Evolutionary conservation across 2,113 vertebrate species (phyloP).

Genomic region (Pagrus major): DNA sequence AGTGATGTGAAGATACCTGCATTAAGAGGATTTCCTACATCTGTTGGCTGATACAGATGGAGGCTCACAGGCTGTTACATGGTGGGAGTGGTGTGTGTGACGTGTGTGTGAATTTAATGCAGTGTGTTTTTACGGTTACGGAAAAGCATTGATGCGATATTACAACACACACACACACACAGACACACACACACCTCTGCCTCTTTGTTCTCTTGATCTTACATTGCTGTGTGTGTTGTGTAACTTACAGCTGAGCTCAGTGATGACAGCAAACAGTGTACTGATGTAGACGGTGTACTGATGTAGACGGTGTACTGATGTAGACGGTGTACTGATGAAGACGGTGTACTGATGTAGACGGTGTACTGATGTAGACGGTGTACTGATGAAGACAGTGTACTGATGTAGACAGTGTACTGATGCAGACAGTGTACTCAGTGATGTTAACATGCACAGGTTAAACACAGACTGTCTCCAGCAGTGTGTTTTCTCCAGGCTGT

Average conservation of each 20-base stretch:
- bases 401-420: too few relatives aligned
- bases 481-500: neutral
- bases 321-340: too few relatives aligned
- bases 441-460: conserved; percentile 29
- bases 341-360: too few relatives aligned
- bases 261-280: neutral
- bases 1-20: neutral
- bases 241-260: conserved; percentile 1
- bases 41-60: neutral
- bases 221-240: neutral
- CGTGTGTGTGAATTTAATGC: neutral
- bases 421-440: neutral
- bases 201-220: conserved; percentile 6
- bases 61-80: neutral
- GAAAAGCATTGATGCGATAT: neutral
- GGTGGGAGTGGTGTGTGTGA: neutral
- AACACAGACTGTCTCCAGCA: neutral
- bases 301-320: too few relatives aligned
- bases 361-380: too few relatives aligned
- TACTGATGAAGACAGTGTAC: too few relatives aligned
- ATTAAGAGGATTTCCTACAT: neutral
- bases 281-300: too few relatives aligned
- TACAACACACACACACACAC: conserved; percentile 4
- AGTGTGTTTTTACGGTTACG: too few relatives aligned
- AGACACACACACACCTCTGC: too few relatives aligned